Base-by-base conservation (phyloP, 2,888 invertebrate genomes). In the Macrostomum cliftonense region DNA sequence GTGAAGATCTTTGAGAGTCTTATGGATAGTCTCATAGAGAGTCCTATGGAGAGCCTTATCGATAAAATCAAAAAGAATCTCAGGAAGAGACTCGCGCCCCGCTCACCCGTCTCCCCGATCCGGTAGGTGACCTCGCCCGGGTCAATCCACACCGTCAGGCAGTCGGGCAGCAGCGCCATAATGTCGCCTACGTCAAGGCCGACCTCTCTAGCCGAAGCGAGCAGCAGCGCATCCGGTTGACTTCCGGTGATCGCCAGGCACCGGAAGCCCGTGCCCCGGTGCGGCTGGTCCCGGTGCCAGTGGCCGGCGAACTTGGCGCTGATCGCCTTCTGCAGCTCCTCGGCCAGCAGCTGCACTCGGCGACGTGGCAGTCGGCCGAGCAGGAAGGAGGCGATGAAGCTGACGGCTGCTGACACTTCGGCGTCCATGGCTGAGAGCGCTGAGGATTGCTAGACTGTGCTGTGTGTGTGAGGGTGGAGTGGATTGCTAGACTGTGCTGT, bases 301-400 rank as follows among this genome's bases (percentile, higher is more conserved):
- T 93, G 91, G 50, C 89, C 68, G 50, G 65, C 61, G 75, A 91
- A 93, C 76, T 89, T 91, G 71, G 83, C 83, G 74, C 87, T 84
- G 58, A 93, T 74, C 43, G 88, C 88, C 71, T 84, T 86, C 69
- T 91, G 91, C 61, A 95, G 75, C 71, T 93, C 93, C 67, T 91
- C 91, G 54, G 88, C 91, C 74, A 95, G 89, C 67, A 93, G 83
- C 72, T 93, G 89, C 47, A 95, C 91, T 52, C 93, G 78, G 67
- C 93, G 78, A 61, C 93, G 76, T 46, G 95, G 95, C 70, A 95
- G 77, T 77, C 93, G 93, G 76, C 91, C 93, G 77, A 91, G 93
- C 64, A 95, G 79, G 76, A 91, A 91, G 63, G 89, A 89, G 76
- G 91, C 89, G 74, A 95, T 84, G 76, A 93, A 95, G 77, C 91